Base-by-base conservation (phyloP, 2,113 vertebrate species). In the Sebastes schlegelii region DNA sequence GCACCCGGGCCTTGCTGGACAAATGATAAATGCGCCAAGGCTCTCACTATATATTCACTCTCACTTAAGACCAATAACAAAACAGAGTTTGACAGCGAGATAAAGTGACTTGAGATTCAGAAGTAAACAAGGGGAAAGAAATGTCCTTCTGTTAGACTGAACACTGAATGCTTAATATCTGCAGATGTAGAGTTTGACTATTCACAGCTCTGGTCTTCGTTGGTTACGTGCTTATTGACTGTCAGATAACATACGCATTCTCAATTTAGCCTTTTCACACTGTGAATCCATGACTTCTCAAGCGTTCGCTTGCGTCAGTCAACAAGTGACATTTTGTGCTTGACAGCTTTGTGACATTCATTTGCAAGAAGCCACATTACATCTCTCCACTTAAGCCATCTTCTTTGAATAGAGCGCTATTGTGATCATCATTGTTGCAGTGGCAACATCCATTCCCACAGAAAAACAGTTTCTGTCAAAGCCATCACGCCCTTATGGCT, bases 1-100 rank as follows among this genome's bases (percentile, higher is more conserved):
- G 52, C 57, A 70, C 3, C 40, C 8, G 23, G 79, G 51, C 26
- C 51, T 88, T 85, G 73, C 61, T 63, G 85, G 62, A 79, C 61
- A 75, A 61, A 75, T 88, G 79, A 89, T 78, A 68, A 91, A 91
- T 82, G 62, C 16, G 52, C 14, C 63, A 52, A 46, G 61, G 48
- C 42, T 74, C 45, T 65, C 69, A 46, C 46, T 51, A 23, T 46
- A 45, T 62, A 74, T 77, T 78, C 23, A 3, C 75, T 80, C 60
- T 82, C 58, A 64, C 79, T 81, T 61, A 45, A 67, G 34, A 64
- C 14, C 49, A 68, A 61, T 45, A 72, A 77, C 62, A 67, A 52
- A 34, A 79, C 54, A 6, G 7, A 19, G 10, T 57, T 2, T 78
- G 62, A 57, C 76, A 74, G 83, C 26, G 11, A 49, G 55, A 84